Conservation (phyloP, 2,797 vertebrate genomes). For the Staurois parvus region DNA sequence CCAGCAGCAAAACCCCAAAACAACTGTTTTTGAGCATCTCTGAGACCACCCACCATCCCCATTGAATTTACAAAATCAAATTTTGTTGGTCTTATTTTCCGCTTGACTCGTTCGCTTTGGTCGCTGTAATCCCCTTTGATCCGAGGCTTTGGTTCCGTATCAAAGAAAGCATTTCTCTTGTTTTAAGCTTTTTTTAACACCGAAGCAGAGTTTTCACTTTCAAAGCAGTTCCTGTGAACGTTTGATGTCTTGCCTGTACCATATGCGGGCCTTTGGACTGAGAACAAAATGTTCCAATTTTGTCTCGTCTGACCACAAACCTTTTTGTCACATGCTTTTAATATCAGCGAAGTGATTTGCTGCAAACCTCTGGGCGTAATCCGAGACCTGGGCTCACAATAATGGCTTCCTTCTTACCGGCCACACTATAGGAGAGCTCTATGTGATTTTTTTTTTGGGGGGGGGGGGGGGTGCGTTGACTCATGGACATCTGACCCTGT, state of each 20-base stretch:
- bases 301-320: conserved; percentile 22
- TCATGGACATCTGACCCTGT: too few species aligned
- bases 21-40: too few species aligned
- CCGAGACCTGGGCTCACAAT: not conserved
- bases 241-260: not conserved
- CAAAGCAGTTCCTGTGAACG: not conserved
- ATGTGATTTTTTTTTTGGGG: too few species aligned
- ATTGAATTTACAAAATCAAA: too few species aligned
- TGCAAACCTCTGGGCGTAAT: conserved; percentile 16
- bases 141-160: not conserved
- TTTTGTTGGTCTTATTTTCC: too few species aligned
- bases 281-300: conserved; percentile 44
- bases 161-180: not conserved
- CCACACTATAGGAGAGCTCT: too few species aligned
- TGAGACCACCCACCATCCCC: too few species aligned
- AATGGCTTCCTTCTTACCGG: too few species aligned
- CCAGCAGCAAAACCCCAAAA: too few species aligned
- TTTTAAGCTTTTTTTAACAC: not conserved
- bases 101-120: not conserved
- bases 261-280: not conserved
- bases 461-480: too few species aligned
- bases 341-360: conserved; percentile 7
- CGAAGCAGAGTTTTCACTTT: not conserved
- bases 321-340: conserved; percentile 27
- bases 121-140: not conserved